A percentile compares a stretch with the other conserved stretches of the same genome.
Conservation (phyloP, 2,797 vertebrate genomes). For the Pseudocheirus occidentalis region DNA sequence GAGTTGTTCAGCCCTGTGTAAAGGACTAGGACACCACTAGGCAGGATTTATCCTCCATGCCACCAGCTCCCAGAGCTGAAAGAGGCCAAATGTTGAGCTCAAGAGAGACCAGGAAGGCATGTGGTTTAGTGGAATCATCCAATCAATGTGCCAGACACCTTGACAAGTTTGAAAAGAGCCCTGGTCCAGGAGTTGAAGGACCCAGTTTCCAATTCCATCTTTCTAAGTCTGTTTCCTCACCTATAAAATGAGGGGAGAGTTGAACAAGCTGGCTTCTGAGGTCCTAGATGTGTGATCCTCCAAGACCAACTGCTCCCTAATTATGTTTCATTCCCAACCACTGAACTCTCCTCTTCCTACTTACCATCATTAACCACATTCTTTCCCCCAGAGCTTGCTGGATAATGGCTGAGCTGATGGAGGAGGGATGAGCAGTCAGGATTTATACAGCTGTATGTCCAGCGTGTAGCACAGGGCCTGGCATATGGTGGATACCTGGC, state of each 20-base stretch:
- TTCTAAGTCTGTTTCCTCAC: background rate
- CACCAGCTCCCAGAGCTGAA: background rate
- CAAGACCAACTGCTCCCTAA: background rate
- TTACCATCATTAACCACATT: background rate
- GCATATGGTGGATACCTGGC: too few relatives aligned
- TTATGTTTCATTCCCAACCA: background rate
- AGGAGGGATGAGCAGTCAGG: background rate
- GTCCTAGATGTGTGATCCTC: background rate
- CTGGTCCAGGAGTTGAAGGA: background rate
- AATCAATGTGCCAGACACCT: background rate
- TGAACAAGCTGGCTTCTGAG: background rate
- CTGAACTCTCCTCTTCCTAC: background rate
- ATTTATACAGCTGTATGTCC: background rate
- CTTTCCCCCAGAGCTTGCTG: background rate
- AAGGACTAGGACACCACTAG: background rate
- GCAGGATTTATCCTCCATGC: background rate
- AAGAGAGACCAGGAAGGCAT: background rate
- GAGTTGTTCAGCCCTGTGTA: background rate
- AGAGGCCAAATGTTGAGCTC: background rate
- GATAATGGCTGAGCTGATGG: background rate
- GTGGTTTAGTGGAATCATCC: background rate
- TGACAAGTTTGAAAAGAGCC: background rate
- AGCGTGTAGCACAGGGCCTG: background rate
- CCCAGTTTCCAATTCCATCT: background rate
- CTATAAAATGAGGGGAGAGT: background rate